These are phyloP conservation scores for Pygoscelis adeliae DNA, from an alignment of 2,113 vertebrate species.

Conservation along the genomic window DNA sequence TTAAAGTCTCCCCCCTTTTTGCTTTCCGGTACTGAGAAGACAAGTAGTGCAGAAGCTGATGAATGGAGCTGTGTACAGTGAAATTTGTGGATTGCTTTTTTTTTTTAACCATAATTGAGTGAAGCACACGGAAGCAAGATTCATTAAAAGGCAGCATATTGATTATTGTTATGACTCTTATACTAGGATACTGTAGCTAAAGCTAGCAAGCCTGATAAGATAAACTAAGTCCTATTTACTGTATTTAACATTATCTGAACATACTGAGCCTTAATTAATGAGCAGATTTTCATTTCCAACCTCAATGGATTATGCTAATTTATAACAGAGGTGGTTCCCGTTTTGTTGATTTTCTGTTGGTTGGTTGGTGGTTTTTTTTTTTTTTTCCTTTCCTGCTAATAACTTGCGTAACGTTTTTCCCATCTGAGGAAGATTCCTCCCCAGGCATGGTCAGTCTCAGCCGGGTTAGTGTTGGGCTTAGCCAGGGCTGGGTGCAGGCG, in stretches of 20 bases:
- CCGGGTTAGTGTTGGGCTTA: not conserved
- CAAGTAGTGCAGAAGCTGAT: slow-evolving; percentile 74
- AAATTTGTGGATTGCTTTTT: slow-evolving; percentile 66
- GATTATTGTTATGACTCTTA: slow-evolving; percentile 80
- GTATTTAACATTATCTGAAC: slow-evolving; percentile 83
- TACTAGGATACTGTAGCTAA: slow-evolving; percentile 79
- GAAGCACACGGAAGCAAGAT: slow-evolving; percentile 79
- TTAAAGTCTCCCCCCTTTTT: slow-evolving; percentile 67
- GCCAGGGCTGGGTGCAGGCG: not conserved
- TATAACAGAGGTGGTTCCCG: slow-evolving; percentile 15
- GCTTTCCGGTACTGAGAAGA: slow-evolving; percentile 70
- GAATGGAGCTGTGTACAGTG: slow-evolving; percentile 71
- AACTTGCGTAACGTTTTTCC: slow-evolving; percentile 14
- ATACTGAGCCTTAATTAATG: slow-evolving; percentile 75
- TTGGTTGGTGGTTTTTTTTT: not conserved
- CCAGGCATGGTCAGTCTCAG: slow-evolving; percentile 52
- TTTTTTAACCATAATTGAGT: slow-evolving; percentile 66
- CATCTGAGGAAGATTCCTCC: slow-evolving; percentile 37
- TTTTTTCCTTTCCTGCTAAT: not conserved
- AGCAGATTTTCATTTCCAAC: slow-evolving; percentile 57
- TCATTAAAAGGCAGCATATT: slow-evolving; percentile 85
- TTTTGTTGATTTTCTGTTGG: not conserved
- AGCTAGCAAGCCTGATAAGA: slow-evolving; percentile 82
- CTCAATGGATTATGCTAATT: slow-evolving; percentile 41
- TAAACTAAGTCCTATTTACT: slow-evolving; percentile 81